phyloP scores from a whole-genome alignment of 2,113 vertebrate genomes.

The Triplophysa rosa region DNA sequence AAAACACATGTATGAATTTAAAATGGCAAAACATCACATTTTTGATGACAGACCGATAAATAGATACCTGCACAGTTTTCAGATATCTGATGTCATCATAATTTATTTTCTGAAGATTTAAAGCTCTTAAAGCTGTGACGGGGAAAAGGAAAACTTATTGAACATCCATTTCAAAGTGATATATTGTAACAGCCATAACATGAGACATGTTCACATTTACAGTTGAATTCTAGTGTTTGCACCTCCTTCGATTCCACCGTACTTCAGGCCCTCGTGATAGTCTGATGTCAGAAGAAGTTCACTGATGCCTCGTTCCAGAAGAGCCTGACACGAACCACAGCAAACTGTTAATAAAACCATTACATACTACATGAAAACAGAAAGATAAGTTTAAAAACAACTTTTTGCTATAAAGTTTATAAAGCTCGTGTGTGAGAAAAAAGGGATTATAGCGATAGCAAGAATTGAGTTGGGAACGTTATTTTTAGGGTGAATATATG shows the following conservation, averaged over 20 bases:
- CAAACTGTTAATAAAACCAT: neutral
- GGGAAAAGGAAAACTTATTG: neutral
- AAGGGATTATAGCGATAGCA: no score
- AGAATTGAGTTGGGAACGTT: no score
- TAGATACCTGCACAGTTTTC: constrained; percentile 74
- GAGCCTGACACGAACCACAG: constrained; percentile 70
- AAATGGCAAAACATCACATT: no score
- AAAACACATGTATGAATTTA: no score
- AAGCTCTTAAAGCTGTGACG: constrained; percentile 74
- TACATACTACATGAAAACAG: no score
- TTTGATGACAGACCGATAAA: neutral
- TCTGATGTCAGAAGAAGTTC: constrained; percentile 89
- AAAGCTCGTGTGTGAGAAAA: no score
- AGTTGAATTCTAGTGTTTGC: constrained; percentile 28
- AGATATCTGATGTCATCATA: constrained; percentile 74
- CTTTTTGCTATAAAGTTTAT: no score
- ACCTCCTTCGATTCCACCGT: constrained; percentile 84
- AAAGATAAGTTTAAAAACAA: neutral
- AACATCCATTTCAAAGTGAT: neutral
- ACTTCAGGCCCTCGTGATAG: constrained; percentile 69
- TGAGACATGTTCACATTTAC: neutral
- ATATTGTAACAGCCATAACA: neutral
- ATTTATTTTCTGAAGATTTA: constrained; percentile 87
- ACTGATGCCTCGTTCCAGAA: constrained; percentile 81
- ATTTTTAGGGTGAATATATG: no score